Base-by-base conservation (phyloP, 1,140 invertebrate species). In the Microplitis demolitor region DNA sequence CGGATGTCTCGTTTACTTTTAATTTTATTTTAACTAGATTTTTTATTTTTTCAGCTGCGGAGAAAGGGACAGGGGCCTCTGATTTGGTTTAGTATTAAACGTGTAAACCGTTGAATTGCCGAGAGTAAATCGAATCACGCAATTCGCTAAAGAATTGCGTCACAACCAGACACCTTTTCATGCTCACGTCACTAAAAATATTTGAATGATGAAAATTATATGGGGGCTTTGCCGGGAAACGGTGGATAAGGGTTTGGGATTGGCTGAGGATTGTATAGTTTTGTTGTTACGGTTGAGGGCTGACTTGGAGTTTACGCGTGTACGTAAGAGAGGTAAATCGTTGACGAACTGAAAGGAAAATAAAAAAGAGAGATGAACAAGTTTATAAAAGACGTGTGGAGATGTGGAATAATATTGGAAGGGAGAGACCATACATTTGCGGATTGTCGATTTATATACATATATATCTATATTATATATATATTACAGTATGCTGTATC, bases 401-500 rank as follows among this genome's bases (percentile, higher is more conserved):
- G 39, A 45, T 45, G 6, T 45, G 37, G 37, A 9, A 39, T 39
- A 39, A 8, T 45, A 45, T 45, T 45, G 39, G 39, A 6, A 45
- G 39, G 39, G 39, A 11, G 11, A 45, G 39, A 45, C 4, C 11
- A 45, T 45, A 45, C 39, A 45, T 45, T 11, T 45, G 11, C 3
- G 39, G 39, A 45, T 45, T 45, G 4, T 45, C 0, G 39, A 45
- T 45, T 9, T 45, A 45, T 45, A 45, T 45, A 45, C 0, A 24
- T 54, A 54, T 54, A 54, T 54, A 54, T 45, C 6, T 45, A 45
- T 45, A 45, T 45, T 39, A 54, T 54, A 54, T 54, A 54, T 54
- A 16, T 54, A 54, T 54, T n/a, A 13, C 50, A 54, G 69, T 62
- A 73, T 71, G 75, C 76, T 77, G 83, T 24, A 24, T 24, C 84